phyloP scores from a whole-genome alignment of 1,140 invertebrate genomes.

The Drosophila azteca region DNA sequence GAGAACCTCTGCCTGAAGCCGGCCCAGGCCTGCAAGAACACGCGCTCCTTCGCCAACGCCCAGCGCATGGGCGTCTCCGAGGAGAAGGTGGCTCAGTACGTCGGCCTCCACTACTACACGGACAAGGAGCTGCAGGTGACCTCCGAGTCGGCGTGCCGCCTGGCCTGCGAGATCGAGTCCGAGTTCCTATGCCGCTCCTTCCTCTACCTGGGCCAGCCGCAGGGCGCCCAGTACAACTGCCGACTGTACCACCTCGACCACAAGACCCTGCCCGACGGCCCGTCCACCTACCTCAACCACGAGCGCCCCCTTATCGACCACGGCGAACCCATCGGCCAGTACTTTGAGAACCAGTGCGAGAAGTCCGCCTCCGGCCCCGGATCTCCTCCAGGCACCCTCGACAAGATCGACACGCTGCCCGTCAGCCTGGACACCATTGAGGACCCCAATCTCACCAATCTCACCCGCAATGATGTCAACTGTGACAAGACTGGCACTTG shows the following conservation, averaged over 20 bases:
- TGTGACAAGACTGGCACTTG: conserved; percentile 97
- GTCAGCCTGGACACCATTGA: conserved; percentile 89
- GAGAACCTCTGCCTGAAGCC: conserved; percentile 97
- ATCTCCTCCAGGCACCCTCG: conserved; percentile 58
- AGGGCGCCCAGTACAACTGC: conserved; percentile 93
- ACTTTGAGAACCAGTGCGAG: conserved; percentile 95
- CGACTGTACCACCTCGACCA: conserved; percentile 96
- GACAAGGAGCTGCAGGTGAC: conserved; percentile 96
- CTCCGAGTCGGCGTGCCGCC: conserved; percentile 91
- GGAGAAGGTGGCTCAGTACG: conserved; percentile 95
- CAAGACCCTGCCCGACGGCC: conserved; percentile 94
- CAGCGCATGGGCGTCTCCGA: conserved; percentile 92
- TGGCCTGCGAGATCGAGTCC: conserved; percentile 95
- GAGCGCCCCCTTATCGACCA: conserved; percentile 95
- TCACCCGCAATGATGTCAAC: conserved; percentile 91
- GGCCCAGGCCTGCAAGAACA: conserved; percentile 92
- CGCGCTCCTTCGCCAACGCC: conserved; percentile 90
- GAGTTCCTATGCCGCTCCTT: conserved; percentile 97
- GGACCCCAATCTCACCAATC: conserved; percentile 88
- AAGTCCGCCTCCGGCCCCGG: conserved; percentile 84
- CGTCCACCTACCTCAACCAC: conserved; percentile 93
- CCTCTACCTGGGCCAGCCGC: conserved; percentile 91
- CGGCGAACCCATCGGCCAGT: conserved; percentile 93
- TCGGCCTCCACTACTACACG: conserved; percentile 95
- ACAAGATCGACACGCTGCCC: conserved; percentile 86